Evolutionary conservation across 1,140 invertebrate species (phyloP), one percentile per base, ranked within the genome.

Genomic region (Seison nebaliae): DNA sequence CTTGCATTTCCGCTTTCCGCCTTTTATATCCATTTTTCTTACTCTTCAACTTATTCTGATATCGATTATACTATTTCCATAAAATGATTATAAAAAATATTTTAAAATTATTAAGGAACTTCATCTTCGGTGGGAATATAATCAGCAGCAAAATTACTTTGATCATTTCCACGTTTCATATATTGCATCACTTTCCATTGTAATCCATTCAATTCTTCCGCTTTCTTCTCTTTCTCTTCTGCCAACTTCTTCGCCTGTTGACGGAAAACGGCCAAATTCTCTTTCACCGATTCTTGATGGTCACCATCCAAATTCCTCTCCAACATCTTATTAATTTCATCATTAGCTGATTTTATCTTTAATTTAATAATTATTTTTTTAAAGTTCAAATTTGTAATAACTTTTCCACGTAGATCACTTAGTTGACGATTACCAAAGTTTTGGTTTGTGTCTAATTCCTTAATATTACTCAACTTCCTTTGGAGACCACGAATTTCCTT

Each of bases 11-110:
- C 5, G 71, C 65, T 49, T 70, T 62, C 47, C 72, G 72, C 46
- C 71, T 65, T 54, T 78, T 79, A 50, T 79, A 79, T 1, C 72
- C 57, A 3, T 69, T 70, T 48, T 72, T 75, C 48, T 75, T 76
- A 24, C 69, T 68, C 34, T 74, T 64, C 16, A 79, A 51, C 45
- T 71, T 69, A 49, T 69, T 71, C 1, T 79, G 71, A 53, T 77
- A 80, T 42, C 69, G 65, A 53, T 78, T 77, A 45, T 78, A 69
- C 54, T 65, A 43, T 24, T 8, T n/a, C 11, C 16, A 9, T 46
- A 35, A 28, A 37, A 9, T 35, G 20, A 35, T 42, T 38, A 30
- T 22, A 36, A 28, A 23, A 28, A 20, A 15, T 33, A 28, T 20
- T 17, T 14, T 21, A 29, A 17, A 28, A 18, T 36, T 22, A 38